A percentile compares a stretch with the other conserved stretches of the same genome.
These are phyloP conservation scores for Sitodiplosis mosellana DNA, from an alignment of 1,140 invertebrate genomes.

Conservation along the genomic window DNA sequence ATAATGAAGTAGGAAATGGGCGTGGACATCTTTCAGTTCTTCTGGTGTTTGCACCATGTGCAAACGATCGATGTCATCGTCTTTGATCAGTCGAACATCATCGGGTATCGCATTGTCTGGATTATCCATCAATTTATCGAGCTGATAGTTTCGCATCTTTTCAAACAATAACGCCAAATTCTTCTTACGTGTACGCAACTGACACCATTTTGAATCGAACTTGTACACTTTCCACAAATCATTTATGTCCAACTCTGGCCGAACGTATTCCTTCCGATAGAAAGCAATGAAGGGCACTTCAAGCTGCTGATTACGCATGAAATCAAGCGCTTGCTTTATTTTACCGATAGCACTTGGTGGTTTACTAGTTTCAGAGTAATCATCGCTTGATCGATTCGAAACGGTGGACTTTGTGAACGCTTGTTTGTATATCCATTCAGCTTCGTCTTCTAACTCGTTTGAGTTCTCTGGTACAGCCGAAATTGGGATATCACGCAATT, in stretches of 20 bases:
- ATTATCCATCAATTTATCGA: constrained; percentile 67
- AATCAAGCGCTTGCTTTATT: constrained; percentile 86
- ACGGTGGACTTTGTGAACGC: constrained; percentile 73
- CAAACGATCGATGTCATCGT: constrained; percentile 71
- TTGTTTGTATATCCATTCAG: constrained; percentile 94
- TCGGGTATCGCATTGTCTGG: constrained; percentile 69
- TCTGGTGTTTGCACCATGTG: constrained; percentile 70
- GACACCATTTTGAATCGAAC: constrained; percentile 93
- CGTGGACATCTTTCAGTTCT: constrained; percentile 81
- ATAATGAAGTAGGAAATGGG: constrained; percentile 88
- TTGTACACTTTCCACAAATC: constrained; percentile 96
- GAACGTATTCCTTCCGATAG: constrained; percentile 95
- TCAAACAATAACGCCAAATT: constrained; percentile 68
- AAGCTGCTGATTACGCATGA: constrained; percentile 86
- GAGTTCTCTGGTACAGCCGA: constrained; percentile 62
- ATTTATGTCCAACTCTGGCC: constrained; percentile 84
- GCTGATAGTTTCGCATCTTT: constrained; percentile 84
- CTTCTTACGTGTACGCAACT: constrained; percentile 69
- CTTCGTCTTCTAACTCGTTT: constrained; percentile 83
- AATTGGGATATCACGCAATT: constrained; percentile 73
- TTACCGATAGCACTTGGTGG: constrained; percentile 46
- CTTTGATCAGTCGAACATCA: constrained; percentile 59
- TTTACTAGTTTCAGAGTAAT: constrained; percentile 19
- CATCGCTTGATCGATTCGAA: constrained; percentile 41
- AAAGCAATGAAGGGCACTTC: constrained; percentile 98